phyloP scores from a whole-genome alignment of 2,888 invertebrate genomes.

The Pycnomerus fuliginosus region DNA sequence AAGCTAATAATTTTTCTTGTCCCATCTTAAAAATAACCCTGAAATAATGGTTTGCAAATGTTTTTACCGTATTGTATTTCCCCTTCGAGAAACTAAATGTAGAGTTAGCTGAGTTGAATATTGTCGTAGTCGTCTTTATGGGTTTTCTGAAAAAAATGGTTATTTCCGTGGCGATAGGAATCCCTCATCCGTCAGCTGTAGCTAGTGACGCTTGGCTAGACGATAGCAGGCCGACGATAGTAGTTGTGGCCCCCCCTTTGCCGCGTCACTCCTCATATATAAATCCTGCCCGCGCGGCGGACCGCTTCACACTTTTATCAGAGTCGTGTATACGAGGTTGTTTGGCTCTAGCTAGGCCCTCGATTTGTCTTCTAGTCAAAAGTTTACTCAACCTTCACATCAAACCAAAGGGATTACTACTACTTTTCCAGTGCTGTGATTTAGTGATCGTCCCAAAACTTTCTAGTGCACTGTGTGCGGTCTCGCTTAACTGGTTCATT shows the following conservation, averaged over 20 bases:
- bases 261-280: slow-evolving; percentile 32
- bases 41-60: too few relatives aligned
- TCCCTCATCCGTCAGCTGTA: slow-evolving; percentile 17
- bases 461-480: not conserved
- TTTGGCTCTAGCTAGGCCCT: slow-evolving; percentile 44
- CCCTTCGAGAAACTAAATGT: too few relatives aligned
- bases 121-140: not conserved
- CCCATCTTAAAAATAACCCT: too few relatives aligned
- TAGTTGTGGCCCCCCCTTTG: slow-evolving; percentile 16
- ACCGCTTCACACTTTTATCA: slow-evolving; percentile 34
- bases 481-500: not conserved
- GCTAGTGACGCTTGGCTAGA: slow-evolving; percentile 15
- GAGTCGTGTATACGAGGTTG: slow-evolving; percentile 30
- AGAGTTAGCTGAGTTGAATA: too few relatives aligned
- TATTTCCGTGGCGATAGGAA: slow-evolving; percentile 16
- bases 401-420: slow-evolving; percentile 18
- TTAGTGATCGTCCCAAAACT: slow-evolving; percentile 4
- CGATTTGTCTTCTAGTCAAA: slow-evolving; percentile 35
- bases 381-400: slow-evolving; percentile 8
- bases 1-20: too few relatives aligned
- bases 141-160: not conserved
- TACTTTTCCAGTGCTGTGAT: slow-evolving; percentile 18
- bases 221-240: slow-evolving; percentile 12
- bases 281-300: slow-evolving; percentile 16
- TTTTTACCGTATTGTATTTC: too few relatives aligned